Conservation (phyloP, 2,888 invertebrate species). For the Acleris sparsana region DNA sequence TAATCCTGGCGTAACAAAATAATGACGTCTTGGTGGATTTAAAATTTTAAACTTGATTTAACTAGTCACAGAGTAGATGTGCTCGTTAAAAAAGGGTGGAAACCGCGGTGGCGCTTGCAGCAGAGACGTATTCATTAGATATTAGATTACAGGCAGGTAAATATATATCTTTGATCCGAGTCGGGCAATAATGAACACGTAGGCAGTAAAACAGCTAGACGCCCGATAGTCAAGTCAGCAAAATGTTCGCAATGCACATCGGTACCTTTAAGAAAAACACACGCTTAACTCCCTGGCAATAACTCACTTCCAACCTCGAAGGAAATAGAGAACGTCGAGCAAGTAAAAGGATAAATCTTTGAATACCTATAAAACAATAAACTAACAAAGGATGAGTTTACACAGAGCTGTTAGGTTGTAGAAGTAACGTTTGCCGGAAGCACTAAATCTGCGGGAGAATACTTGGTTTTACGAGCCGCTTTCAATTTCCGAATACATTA, state of each 20-base stretch:
- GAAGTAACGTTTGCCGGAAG: slow-evolving; percentile 18
- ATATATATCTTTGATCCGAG: no score
- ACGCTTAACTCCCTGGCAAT: slow-evolving; percentile 2
- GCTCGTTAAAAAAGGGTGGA: not conserved
- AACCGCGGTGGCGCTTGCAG: not conserved
- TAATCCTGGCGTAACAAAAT: slow-evolving; percentile 21
- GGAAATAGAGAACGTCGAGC: slow-evolving; percentile 12
- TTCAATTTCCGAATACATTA: slow-evolving; percentile 16
- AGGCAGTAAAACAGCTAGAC: no score
- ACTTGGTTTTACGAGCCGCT: slow-evolving; percentile 21
- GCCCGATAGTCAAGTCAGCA: not conserved
- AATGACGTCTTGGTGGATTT: slow-evolving; percentile 23
- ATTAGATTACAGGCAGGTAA: no score
- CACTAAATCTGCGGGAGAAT: slow-evolving; percentile 20
- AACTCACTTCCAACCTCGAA: slow-evolving; percentile 20
- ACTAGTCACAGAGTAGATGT: not conserved
- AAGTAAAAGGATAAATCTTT: slow-evolving; percentile 28
- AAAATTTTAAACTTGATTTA: not conserved
- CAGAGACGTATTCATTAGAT: no score
- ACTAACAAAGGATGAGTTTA: slow-evolving; percentile 30
- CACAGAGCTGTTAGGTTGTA: slow-evolving; percentile 13
- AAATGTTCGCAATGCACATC: not conserved
- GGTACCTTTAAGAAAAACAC: not conserved
- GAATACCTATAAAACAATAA: slow-evolving; percentile 21
- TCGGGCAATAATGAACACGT: no score